These are phyloP conservation scores for Platysternon megacephalum DNA, from an alignment of 2,113 vertebrate species.

Conservation along the genomic window DNA sequence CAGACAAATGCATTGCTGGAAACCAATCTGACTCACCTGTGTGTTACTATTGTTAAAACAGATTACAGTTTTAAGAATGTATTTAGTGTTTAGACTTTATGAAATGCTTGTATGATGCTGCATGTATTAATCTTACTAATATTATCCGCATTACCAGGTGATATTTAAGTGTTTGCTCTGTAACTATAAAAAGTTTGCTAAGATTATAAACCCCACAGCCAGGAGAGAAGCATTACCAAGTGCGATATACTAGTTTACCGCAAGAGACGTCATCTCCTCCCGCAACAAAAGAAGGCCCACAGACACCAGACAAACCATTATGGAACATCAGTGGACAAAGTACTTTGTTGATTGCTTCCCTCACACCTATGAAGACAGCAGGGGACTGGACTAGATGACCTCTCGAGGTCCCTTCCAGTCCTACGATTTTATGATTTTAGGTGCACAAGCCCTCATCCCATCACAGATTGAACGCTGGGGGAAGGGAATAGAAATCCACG, in stretches of 20 bases:
- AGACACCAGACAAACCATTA: too few relatives aligned
- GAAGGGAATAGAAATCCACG: not conserved
- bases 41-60: too few relatives aligned
- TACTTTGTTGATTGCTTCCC: too few relatives aligned
- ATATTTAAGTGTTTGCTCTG: not conserved
- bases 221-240: not conserved
- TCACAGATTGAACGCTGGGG: not conserved
- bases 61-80: not conserved
- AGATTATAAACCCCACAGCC: not conserved
- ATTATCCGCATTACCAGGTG: not conserved
- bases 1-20: too few relatives aligned
- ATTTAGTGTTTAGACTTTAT: not conserved
- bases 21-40: too few relatives aligned
- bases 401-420: too few relatives aligned
- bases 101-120: not conserved
- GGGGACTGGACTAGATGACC: too few relatives aligned
- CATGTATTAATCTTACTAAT: not conserved
- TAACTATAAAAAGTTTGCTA: not conserved
- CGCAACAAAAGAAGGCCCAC: not conserved
- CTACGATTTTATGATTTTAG: not conserved
- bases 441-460: not conserved
- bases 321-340: too few relatives aligned
- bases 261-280: not conserved
- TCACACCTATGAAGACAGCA: too few relatives aligned
- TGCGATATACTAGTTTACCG: not conserved